Evolutionary conservation across 2,888 invertebrate genomes (phyloP), one percentile per base, ranked within the genome.

Genomic region (Melolontha melolontha): DNA sequence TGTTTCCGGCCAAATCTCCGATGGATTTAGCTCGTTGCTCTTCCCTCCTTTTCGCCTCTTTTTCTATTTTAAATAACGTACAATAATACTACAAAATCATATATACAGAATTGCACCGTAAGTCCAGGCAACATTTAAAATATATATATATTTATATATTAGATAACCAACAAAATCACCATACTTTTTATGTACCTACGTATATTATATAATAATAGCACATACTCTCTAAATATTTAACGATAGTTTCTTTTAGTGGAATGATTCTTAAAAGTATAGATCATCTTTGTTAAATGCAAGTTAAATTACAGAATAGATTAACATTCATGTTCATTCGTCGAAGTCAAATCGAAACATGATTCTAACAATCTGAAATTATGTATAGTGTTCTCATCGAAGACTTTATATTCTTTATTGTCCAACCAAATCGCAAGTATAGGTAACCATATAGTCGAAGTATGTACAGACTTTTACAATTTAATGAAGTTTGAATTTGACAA

Each of bases 21-120:
- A 47, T 16, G 7, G 8, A 47, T 47, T 11, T 49, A 1, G 11
- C 49, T 17, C 49, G 16, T 17, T 6, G 11, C 22, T 16, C 17
- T 11, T 6, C 17, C 22, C 22, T 22, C 4, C 22, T 16, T 14
- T 59, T 16, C 16, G 16, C n/a, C 47, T 34, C 29, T 12, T 12
- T 6, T 63, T 34, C 22, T 0, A 29, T 52, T 64, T 44, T 64
- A 51, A 64, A 51, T 52, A 44, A 64, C 57, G 57, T 54, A 54
- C 40, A 27, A 27, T 41, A 57, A 57, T 27, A 42, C 17, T 22
- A 42, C 52, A 63, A 66, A 55, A 69, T 64, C 40, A 67, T 79
- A 79, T 79, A 63, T 79, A 79, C 79, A 79, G 74, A 68, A 81
- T 81, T 81, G 81, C 81, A 81, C 80, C 76, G 76, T 76, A 72